These are phyloP conservation scores for Perodicticus potto DNA, from an alignment of 2,797 vertebrate species.

Conservation along the genomic window DNA sequence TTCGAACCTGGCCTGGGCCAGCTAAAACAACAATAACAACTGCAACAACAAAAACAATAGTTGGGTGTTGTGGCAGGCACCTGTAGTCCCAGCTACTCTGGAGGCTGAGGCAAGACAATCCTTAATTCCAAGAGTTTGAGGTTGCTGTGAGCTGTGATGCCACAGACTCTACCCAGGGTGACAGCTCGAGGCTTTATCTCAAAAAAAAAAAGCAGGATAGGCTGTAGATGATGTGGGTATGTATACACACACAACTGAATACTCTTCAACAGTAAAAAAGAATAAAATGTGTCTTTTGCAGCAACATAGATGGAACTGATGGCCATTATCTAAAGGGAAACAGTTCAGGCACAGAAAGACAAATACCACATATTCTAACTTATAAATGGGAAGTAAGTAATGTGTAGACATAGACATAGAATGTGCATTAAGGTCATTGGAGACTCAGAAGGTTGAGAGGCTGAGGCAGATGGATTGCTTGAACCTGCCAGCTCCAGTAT, in stretches of 20 bases:
- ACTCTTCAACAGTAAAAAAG: neutral
- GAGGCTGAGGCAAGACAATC: no score
- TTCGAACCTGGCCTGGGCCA: no score
- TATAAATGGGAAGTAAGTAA: neutral
- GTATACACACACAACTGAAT: neutral
- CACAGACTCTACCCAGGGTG: no score
- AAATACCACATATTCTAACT: neutral
- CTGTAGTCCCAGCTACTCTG: no score
- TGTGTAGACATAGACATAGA: neutral
- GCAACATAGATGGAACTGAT: neutral
- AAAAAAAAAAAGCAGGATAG: neutral
- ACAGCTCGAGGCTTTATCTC: no score
- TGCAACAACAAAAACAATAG: no score
- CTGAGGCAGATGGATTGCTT: neutral
- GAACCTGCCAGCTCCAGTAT: no score
- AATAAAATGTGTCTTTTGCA: neutral
- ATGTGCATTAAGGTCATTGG: neutral
- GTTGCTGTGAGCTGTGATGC: no score
- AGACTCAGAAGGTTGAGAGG: neutral
- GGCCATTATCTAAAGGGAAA: neutral
- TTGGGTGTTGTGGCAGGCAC: no score
- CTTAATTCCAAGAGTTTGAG: no score
- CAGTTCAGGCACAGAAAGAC: neutral
- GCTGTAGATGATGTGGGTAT: neutral
- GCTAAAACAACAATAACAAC: no score